Evolutionary conservation across 2,113 vertebrate species (phyloP), one percentile per base, ranked within the genome.

Genomic region (Donacobius atricapilla): DNA sequence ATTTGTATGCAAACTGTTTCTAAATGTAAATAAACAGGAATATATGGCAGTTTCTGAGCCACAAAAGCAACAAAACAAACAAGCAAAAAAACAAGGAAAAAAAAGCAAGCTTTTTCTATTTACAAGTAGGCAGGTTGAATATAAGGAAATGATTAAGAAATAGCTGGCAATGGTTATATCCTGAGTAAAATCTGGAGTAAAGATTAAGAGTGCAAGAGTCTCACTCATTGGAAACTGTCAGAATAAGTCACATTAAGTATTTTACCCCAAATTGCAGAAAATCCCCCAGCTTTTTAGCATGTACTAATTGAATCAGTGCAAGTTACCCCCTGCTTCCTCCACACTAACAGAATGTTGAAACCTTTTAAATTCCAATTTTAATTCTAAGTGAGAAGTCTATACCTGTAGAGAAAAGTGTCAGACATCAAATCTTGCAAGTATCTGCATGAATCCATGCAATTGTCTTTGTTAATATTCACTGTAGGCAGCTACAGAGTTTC

Each of bases 111-210:
- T 83, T 92, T 71, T 79, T 51, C 25, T 63, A 63, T 78, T 89
- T 68, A 30, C 28, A 54, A 58, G 33, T 54, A 28, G 24, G 33
- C 64, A 51, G 6, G 33, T 25, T 95, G 80, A 95, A 95, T 93
- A 60, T 88, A 75, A 96, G 88, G 93, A 96, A 96, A 94, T 83
- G 72, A 93, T 96, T 89, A 95, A 93, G 86, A 89, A 92, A 94
- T 11, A 84, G 28, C 69, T 94, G 88, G 92, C 93, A 92, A 79
- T n/a, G 19, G 8, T 64, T 81, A 77, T 1, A 28, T 80, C 93
- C 93, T 84, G 86, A 90, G 40, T 78, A 82, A 90, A 90, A 96
- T 92, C 48, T 94, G 66, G 85, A 85, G 56, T 82, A 96, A 92
- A 93, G 86, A 90, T 92, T 84, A 95, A 15, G 44, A 68, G 51